phyloP scores from a whole-genome alignment of 2,797 vertebrate genomes.

The Dipus sagitta region DNA sequence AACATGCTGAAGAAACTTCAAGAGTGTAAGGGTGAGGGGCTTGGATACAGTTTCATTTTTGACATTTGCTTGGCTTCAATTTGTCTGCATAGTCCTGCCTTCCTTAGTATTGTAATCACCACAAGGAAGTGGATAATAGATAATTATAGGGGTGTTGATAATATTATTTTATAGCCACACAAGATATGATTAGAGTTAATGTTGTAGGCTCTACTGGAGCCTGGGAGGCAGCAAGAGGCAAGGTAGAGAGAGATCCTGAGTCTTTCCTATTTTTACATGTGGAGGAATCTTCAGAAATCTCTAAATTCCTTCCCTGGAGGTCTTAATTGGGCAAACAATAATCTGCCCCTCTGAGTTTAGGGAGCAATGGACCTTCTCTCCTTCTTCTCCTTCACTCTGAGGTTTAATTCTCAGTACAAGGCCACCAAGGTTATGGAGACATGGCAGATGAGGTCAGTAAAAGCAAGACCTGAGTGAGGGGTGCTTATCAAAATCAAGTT shows the following conservation, averaged over 20 bases:
- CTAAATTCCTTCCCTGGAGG: conserved; percentile 1
- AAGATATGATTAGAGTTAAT: conserved; percentile 79
- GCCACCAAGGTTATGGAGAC: background rate
- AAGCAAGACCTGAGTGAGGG: conserved; percentile 18
- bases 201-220: conserved; percentile 33
- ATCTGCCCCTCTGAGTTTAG: background rate
- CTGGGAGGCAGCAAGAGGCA: conserved; percentile 43
- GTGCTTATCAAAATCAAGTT: conserved; percentile 68
- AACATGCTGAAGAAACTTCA: background rate
- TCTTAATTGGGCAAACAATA: conserved; percentile 35
- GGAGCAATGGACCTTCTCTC: background rate
- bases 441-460: conserved; percentile 6
- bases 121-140: conserved; percentile 74
- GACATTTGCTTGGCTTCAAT: conserved; percentile 67
- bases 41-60: conserved; percentile 62
- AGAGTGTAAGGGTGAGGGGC: background rate
- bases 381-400: too few relatives aligned
- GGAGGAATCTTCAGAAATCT: conserved; percentile 58
- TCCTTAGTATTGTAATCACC: conserved; percentile 71
- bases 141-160: conserved; percentile 80
- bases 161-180: conserved; percentile 77
- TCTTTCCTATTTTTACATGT: conserved; percentile 55
- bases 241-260: background rate
- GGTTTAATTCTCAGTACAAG: background rate
- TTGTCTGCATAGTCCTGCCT: conserved; percentile 65